Evolutionary conservation across 2,113 vertebrate genomes (phyloP).

Genomic region (Vanacampus margaritifer): DNA sequence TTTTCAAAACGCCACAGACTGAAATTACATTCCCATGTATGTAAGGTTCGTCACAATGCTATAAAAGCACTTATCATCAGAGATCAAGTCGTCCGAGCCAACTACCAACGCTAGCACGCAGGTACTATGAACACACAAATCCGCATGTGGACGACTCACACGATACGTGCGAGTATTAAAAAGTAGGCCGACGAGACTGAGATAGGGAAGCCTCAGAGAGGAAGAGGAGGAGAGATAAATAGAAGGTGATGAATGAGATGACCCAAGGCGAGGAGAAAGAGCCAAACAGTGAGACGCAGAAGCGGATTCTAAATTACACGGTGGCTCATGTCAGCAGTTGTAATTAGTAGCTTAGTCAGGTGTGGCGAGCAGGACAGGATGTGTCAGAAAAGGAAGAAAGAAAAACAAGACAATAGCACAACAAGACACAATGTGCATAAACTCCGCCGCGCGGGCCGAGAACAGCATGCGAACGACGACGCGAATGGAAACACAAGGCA

Average conservation of each 20-base stretch:
- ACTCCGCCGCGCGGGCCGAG: conserved; percentile 25
- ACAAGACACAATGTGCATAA: conserved; percentile 9
- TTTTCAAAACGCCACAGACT: background rate
- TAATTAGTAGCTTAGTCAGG: conserved; percentile 71
- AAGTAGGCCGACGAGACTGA: conserved; percentile 21
- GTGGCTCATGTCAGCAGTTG: conserved; percentile 56
- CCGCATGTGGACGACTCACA: conserved; percentile 32
- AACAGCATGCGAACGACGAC: conserved; percentile 5
- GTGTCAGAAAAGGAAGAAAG: conserved; percentile 24
- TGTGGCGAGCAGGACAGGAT: conserved; percentile 66
- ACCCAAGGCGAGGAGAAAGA: conserved; percentile 49
- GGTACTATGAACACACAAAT: conserved; percentile 8
- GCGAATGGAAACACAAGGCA: background rate
- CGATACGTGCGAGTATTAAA: conserved; percentile 24
- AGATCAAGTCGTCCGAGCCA: conserved; percentile 18
- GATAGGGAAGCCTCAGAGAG: conserved; percentile 40
- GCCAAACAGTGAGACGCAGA: conserved; percentile 37
- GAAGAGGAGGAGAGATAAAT: conserved; percentile 44
- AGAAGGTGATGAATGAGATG: conserved; percentile 67
- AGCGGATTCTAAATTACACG: conserved; percentile 66
- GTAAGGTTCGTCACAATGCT: background rate
- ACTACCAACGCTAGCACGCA: background rate
- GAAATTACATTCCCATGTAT: background rate
- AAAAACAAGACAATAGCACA: conserved; percentile 4
- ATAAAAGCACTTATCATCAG: conserved; percentile 7